phyloP scores from a whole-genome alignment of 2,888 invertebrate species.

The Apodemia mormo region DNA sequence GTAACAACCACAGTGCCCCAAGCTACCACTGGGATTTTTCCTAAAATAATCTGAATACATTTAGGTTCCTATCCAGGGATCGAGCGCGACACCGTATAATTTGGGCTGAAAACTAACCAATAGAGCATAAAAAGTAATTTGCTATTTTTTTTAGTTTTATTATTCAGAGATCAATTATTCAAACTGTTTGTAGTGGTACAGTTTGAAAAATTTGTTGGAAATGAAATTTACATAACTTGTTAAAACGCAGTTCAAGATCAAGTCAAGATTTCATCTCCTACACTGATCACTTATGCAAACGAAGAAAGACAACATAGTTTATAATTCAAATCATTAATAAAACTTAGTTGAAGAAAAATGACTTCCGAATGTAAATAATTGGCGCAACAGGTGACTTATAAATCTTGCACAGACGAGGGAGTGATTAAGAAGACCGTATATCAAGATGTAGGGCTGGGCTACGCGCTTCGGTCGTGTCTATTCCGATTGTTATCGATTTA shows the following conservation, averaged over 20 bases:
- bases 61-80: no score
- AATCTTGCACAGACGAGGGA: slow-evolving; percentile 67
- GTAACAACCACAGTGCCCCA: no score
- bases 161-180: no score
- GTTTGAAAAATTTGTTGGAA: neutral
- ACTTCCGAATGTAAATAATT: slow-evolving; percentile 75
- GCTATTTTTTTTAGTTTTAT: no score
- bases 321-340: slow-evolving; percentile 44
- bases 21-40: no score
- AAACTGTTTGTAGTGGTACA: neutral
- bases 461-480: slow-evolving; percentile 60
- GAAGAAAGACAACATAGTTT: slow-evolving; percentile 34
- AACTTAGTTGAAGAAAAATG: slow-evolving; percentile 50
- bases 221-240: slow-evolving; percentile 7
- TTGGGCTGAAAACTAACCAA: no score
- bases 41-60: no score
- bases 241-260: neutral
- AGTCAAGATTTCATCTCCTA: neutral
- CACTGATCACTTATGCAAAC: slow-evolving; percentile 33
- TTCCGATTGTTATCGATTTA: slow-evolving; percentile 40
- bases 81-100: no score
- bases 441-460: slow-evolving; percentile 60
- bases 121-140: no score
- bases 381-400: slow-evolving; percentile 75
- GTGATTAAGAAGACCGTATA: slow-evolving; percentile 73